A percentile compares a stretch with the other conserved stretches of the same genome.
phyloP scores from a whole-genome alignment of 2,797 vertebrate genomes.

The Nannoperca australis region DNA sequence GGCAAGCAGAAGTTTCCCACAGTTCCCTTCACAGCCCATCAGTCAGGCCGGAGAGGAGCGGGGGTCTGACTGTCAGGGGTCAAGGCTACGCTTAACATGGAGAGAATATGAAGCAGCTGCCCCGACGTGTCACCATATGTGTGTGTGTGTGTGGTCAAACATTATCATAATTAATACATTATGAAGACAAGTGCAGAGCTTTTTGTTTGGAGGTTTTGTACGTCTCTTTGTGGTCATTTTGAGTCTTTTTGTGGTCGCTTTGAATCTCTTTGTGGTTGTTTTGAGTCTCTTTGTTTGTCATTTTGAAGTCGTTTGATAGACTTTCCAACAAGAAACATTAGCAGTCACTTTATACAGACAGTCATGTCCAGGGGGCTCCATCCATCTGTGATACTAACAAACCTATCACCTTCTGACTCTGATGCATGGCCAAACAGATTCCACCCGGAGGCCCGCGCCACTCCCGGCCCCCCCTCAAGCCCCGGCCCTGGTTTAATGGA shows the following conservation, averaged over 20 bases:
- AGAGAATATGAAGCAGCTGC: conserved; percentile 81
- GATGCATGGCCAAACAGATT: conserved; percentile 1
- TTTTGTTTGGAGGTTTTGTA: conserved; percentile 1
- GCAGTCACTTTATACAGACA: neutral
- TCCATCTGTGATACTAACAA: conserved; percentile 8
- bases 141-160: conserved; percentile 42
- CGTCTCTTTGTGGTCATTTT: neutral
- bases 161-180: conserved; percentile 16
- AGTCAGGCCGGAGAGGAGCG: conserved; percentile 70
- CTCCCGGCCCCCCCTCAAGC: neutral
- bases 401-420: neutral
- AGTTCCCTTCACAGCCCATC: conserved; percentile 78
- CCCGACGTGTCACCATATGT: conserved; percentile 45
- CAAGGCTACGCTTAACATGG: conserved; percentile 65
- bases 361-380: neutral
- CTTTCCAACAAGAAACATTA: no score
- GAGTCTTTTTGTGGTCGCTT: neutral
- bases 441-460: neutral
- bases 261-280: neutral
- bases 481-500: conserved; percentile 3
- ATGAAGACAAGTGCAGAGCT: neutral
- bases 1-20: conserved; percentile 76
- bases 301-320: neutral
- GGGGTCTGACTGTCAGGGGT: conserved; percentile 72
- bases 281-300: neutral